These are phyloP conservation scores for Balaenoptera acutorostrata DNA, from an alignment of 2,113 vertebrate species.

Conservation along the genomic window DNA sequence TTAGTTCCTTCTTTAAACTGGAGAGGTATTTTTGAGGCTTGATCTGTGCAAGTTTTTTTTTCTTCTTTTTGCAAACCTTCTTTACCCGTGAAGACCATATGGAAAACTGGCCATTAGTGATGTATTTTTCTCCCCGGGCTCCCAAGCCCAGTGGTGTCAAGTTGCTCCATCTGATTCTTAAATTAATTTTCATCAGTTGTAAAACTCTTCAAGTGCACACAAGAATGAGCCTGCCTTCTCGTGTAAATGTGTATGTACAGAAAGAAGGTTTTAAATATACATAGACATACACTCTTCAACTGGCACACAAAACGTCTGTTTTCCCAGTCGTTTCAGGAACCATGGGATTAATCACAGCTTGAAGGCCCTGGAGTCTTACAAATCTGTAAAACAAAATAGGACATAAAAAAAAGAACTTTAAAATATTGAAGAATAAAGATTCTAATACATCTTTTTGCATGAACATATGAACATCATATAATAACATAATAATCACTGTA, in stretches of 20 bases:
- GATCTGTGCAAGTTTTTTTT: conserved; percentile 63
- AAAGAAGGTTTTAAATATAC: conserved; percentile 15
- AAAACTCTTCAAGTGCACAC: conserved; percentile 55
- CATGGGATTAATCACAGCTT: background rate
- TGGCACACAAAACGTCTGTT: conserved; percentile 49
- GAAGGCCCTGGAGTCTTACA: conserved; percentile 64
- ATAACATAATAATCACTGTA: background rate
- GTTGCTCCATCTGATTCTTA: conserved; percentile 75
- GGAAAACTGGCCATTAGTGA: conserved; percentile 68
- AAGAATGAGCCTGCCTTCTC: conserved; percentile 55
- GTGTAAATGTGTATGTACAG: conserved; percentile 11
- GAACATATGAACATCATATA: background rate
- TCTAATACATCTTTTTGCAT: background rate
- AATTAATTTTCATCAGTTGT: conserved; percentile 79
- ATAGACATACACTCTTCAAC: conserved; percentile 44
- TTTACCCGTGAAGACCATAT: conserved; percentile 74
- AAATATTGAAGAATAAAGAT: background rate
- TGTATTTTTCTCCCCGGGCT: conserved; percentile 64
- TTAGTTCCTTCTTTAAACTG: conserved; percentile 45
- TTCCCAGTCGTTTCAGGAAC: conserved; percentile 55
- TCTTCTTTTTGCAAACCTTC: conserved; percentile 78
- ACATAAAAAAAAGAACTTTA: background rate
- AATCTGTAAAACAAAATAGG: conserved; percentile 76
- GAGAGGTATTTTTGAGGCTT: conserved; percentile 71
- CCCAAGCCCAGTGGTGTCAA: conserved; percentile 61